Evolutionary conservation across 2,888 invertebrate genomes (phyloP).

Genomic region (Melanophora roralis): DNA sequence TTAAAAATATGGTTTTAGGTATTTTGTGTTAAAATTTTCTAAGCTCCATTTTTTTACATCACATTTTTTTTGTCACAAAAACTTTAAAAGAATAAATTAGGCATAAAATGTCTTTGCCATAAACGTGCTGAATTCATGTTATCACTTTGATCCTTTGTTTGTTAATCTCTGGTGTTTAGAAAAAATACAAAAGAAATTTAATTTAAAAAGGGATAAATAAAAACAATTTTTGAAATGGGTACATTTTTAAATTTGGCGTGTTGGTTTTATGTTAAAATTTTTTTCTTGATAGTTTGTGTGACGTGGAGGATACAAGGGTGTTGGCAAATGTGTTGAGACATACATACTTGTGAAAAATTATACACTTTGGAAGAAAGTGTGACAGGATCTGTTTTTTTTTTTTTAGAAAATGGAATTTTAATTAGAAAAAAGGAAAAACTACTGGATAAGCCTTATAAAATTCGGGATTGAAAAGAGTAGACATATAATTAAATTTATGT

Average conservation of each 20-base stretch:
- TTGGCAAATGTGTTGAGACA: slow-evolving; percentile 35
- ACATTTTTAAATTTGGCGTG: slow-evolving; percentile 46
- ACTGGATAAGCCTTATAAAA: neutral
- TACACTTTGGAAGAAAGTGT: slow-evolving; percentile 43
- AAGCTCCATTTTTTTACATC: slow-evolving; percentile 10
- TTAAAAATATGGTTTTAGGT: slow-evolving; percentile 60
- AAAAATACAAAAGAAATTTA: neutral
- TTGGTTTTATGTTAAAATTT: neutral
- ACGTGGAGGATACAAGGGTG: neutral
- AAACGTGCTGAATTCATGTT: slow-evolving; percentile 45
- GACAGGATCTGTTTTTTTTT: slow-evolving; percentile 34
- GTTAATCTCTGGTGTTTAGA: neutral
- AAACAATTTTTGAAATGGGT: slow-evolving; percentile 55
- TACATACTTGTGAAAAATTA: slow-evolving; percentile 17
- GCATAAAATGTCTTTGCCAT: slow-evolving; percentile 2
- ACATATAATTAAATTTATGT: neutral
- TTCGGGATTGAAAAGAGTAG: neutral
- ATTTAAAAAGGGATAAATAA: slow-evolving; percentile 35
- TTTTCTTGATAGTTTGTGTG: neutral
- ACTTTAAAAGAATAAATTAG: slow-evolving; percentile 20
- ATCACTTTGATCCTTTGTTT: slow-evolving; percentile 29
- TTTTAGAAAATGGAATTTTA: slow-evolving; percentile 15
- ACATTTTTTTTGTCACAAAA: neutral
- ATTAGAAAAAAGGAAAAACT: slow-evolving; percentile 30
- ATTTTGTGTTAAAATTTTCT: slow-evolving; percentile 35